A percentile compares a stretch with the other conserved stretches of the same genome.
phyloP scores from a whole-genome alignment of 37 sponge, comb jelly and placozoan genomes.

The Chondrosia reniformis region DNA sequence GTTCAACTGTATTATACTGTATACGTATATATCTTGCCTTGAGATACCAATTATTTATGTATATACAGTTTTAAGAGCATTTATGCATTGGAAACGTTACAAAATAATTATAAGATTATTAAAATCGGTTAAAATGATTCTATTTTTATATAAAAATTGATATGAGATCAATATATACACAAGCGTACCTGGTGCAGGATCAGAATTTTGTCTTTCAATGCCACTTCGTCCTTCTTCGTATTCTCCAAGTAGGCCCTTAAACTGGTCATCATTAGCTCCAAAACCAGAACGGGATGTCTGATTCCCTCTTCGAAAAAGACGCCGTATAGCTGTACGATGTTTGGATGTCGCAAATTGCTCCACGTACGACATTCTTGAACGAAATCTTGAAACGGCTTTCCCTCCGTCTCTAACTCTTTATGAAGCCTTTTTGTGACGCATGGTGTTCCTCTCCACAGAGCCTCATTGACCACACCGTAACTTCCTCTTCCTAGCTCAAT shows the following conservation, averaged over 20 bases:
- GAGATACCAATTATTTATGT: too few relatives aligned
- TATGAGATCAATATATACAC: too few relatives aligned
- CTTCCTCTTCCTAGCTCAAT: not conserved
- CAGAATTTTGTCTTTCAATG: not conserved
- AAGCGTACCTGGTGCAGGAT: not conserved
- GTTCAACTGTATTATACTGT: too few relatives aligned
- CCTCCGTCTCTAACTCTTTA: not conserved
- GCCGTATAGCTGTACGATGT: not conserved
- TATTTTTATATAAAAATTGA: too few relatives aligned
- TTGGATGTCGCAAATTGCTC: not conserved
- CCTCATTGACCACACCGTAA: constrained; percentile 2
- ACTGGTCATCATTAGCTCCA: not conserved
- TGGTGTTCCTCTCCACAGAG: not conserved
- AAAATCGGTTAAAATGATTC: too few relatives aligned
- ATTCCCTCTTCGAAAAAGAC: not conserved
- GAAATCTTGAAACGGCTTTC: not conserved
- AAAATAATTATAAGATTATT: too few relatives aligned
- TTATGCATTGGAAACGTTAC: too few relatives aligned
- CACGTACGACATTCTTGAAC: not conserved
- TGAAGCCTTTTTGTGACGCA: not conserved
- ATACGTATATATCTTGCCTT: too few relatives aligned
- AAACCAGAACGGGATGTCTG: not conserved
- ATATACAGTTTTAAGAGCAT: too few relatives aligned
- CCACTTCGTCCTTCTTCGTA: not conserved
- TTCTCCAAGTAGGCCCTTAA: not conserved